Conservation (phyloP, 2,113 vertebrate species). For the Martes martes region DNA sequence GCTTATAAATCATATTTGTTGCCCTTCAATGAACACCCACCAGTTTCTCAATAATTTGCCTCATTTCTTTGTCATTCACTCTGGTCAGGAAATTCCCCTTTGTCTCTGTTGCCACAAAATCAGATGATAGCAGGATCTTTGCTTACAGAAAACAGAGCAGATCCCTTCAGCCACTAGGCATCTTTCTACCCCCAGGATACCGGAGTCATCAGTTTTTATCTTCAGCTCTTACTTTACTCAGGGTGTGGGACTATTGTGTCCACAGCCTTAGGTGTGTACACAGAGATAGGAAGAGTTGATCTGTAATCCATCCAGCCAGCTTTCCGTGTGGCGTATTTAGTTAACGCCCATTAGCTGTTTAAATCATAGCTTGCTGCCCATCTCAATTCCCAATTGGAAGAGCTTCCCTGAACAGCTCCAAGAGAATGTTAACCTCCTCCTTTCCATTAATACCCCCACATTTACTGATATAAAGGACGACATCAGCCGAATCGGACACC, state of each 20-base stretch:
- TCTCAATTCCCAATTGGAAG: conserved; percentile 13
- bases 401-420: background rate
- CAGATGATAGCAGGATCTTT: background rate
- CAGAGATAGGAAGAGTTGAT: background rate
- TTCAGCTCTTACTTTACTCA: background rate
- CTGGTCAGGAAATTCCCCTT: conserved; percentile 43
- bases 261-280: background rate
- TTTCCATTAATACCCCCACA: background rate
- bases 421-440: background rate
- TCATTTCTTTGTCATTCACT: conserved; percentile 49
- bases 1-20: conserved; percentile 36
- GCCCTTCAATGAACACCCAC: conserved; percentile 34
- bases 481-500: background rate
- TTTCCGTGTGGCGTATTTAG: background rate
- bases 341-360: conserved; percentile 25
- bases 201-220: background rate
- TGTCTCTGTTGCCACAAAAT: background rate
- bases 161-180: background rate
- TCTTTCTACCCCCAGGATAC: background rate
- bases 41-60: conserved; percentile 50
- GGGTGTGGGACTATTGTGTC: background rate
- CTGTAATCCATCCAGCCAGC: background rate
- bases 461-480: background rate
- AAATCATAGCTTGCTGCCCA: background rate
- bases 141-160: background rate